Evolutionary conservation across 1,140 invertebrate genomes (phyloP).

Genomic region (Trachelipus rathkii): DNA sequence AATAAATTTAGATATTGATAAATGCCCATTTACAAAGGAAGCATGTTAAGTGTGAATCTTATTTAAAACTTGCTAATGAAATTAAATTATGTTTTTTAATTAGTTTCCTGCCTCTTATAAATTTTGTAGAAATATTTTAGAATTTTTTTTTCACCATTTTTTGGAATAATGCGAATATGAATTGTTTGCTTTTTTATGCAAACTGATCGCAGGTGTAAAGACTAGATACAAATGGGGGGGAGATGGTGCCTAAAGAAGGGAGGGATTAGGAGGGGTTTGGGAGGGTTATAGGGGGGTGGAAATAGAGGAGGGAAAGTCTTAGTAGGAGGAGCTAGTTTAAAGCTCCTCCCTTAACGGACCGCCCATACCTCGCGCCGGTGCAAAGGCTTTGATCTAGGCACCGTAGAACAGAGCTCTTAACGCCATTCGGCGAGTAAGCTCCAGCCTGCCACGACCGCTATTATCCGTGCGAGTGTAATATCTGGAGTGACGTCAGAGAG

Average conservation of each 20-base stretch:
- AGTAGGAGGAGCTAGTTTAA: constrained; percentile 20
- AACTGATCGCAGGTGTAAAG: constrained; percentile 15
- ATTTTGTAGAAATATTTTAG: constrained; percentile 10
- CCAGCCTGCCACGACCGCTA: constrained; percentile 36
- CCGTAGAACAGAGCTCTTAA: constrained; percentile 7
- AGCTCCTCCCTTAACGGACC: constrained; percentile 36
- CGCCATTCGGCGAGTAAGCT: constrained; percentile 39
- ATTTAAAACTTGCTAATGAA: constrained; percentile 11
- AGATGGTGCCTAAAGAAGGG: constrained; percentile 7
- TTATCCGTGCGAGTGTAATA: constrained; percentile 33
- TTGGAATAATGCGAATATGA: constrained; percentile 3
- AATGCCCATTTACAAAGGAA: not conserved
- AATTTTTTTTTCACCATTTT: not conserved
- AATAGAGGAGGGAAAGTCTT: constrained; percentile 6
- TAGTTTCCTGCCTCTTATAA: not conserved
- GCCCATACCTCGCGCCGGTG: constrained; percentile 30
- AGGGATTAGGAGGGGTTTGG: constrained; percentile 16
- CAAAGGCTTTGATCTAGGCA: constrained; percentile 28
- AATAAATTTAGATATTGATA: too few relatives aligned
- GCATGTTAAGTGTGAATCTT: constrained; percentile 2
- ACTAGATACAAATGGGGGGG: constrained; percentile 1
- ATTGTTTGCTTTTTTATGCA: constrained; percentile 10
- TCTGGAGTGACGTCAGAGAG: constrained; percentile 39
- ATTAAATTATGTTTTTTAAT: not conserved
- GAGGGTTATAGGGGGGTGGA: constrained; percentile 17